These are phyloP conservation scores for Lindbergichthys nudifrons DNA, from an alignment of 2,797 vertebrate genomes.

Conservation along the genomic window DNA sequence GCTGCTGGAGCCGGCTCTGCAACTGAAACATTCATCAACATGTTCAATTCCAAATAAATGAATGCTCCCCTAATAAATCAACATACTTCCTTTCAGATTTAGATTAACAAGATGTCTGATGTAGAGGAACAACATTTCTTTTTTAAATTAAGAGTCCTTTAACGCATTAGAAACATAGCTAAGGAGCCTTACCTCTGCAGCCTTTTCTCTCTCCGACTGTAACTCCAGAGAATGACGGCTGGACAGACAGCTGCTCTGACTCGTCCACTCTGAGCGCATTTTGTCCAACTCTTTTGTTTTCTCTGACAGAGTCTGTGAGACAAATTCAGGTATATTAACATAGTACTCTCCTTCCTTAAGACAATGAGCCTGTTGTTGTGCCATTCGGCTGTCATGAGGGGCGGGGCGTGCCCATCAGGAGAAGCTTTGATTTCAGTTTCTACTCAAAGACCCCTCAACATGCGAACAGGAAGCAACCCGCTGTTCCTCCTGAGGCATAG, in stretches of 20 bases:
- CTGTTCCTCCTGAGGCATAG: too few species aligned
- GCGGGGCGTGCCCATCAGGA: too few species aligned
- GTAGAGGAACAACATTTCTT: neutral
- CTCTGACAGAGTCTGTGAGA: slow-evolving; percentile 89
- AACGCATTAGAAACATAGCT: neutral
- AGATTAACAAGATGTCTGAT: neutral
- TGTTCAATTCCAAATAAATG: neutral
- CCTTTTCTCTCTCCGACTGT: slow-evolving; percentile 89
- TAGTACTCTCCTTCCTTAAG: too few species aligned
- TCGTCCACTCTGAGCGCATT: slow-evolving; percentile 90
- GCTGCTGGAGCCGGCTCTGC: slow-evolving; percentile 11
- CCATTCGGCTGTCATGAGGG: too few species aligned
- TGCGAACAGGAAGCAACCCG: too few species aligned
- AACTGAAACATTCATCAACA: slow-evolving; percentile 1
- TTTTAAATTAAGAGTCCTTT: neutral
- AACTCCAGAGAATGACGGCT: slow-evolving; percentile 90
- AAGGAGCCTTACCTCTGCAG: slow-evolving; percentile 85
- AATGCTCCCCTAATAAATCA: neutral
- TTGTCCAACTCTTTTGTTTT: slow-evolving; percentile 93
- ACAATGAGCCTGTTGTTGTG: too few species aligned
- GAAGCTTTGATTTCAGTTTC: too few species aligned
- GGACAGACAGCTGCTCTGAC: slow-evolving; percentile 85
- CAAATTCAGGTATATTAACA: neutral
- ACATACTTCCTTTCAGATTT: neutral
- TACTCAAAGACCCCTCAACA: too few species aligned